phyloP scores from a whole-genome alignment of 2,888 invertebrate species.

The Heliconius sara region DNA sequence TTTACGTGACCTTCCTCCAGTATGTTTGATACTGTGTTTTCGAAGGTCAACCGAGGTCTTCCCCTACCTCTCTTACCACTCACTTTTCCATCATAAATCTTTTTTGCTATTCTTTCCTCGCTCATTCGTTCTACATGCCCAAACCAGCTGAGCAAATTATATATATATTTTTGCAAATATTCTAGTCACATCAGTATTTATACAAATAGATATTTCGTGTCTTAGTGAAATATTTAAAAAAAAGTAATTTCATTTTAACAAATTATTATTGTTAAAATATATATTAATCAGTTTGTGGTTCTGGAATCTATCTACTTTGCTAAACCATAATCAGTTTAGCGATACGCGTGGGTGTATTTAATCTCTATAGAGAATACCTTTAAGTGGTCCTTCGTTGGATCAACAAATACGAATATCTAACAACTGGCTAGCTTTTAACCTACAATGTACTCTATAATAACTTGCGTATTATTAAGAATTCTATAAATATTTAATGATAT shows the following conservation, averaged over 20 bases:
- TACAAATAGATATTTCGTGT: not conserved
- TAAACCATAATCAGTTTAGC: constrained; percentile 22
- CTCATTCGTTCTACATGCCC: too few species aligned
- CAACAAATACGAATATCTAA: constrained; percentile 15
- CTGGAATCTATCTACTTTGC: not conserved
- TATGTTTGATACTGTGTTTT: too few species aligned
- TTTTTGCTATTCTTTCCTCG: too few species aligned
- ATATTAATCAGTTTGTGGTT: not conserved
- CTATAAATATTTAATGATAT: not conserved
- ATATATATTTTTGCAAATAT: too few species aligned
- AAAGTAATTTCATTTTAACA: not conserved
- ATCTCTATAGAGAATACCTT: constrained; percentile 22
- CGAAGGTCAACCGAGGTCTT: too few species aligned
- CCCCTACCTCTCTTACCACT: too few species aligned
- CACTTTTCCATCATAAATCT: too few species aligned
- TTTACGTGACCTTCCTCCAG: too few species aligned
- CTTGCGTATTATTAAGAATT: not conserved
- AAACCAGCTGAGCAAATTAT: too few species aligned
- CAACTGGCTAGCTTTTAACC: constrained; percentile 3
- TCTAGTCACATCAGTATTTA: not conserved
- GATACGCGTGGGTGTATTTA: constrained; percentile 19
- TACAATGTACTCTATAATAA: not conserved
- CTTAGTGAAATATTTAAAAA: not conserved
- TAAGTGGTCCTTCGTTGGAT: constrained; percentile 23
- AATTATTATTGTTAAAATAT: not conserved